phyloP scores from a whole-genome alignment of 2,888 invertebrate species.

The Deroplatys truncata region DNA sequence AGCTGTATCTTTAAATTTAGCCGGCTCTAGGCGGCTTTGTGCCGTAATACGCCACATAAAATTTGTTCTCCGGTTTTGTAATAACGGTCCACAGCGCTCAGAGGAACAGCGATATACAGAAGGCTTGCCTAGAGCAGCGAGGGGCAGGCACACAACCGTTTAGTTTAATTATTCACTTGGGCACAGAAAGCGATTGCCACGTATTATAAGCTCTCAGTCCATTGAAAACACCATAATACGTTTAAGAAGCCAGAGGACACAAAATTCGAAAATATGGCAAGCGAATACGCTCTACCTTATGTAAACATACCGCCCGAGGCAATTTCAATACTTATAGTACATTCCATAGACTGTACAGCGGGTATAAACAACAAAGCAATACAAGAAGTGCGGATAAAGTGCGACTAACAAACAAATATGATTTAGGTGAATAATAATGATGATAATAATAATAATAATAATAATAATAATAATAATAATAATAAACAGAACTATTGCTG shows the following conservation, averaged over 20 bases:
- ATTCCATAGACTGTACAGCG: too few species aligned
- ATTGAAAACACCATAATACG: background rate
- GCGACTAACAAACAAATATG: too few species aligned
- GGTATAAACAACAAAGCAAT: too few species aligned
- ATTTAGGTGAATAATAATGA: too few species aligned
- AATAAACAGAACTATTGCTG: too few species aligned
- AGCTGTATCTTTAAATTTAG: background rate
- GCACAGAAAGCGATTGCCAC: background rate
- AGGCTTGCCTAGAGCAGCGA: background rate
- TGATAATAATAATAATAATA: too few species aligned
- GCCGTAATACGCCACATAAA: background rate
- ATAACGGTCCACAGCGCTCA: background rate
- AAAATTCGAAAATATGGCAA: background rate
- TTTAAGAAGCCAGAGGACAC: background rate
- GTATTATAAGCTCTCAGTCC: background rate
- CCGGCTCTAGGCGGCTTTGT: background rate
- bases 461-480: too few species aligned
- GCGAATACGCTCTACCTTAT: background rate
- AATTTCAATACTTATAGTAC: too few species aligned
- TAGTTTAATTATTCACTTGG: background rate
- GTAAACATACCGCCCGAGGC: background rate
- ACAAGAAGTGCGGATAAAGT: too few species aligned
- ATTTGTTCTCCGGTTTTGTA: background rate
- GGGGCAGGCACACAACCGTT: background rate
- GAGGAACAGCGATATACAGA: background rate